Base-by-base conservation (phyloP, 2,113 vertebrate genomes). In the Baryphthengus martii region DNA sequence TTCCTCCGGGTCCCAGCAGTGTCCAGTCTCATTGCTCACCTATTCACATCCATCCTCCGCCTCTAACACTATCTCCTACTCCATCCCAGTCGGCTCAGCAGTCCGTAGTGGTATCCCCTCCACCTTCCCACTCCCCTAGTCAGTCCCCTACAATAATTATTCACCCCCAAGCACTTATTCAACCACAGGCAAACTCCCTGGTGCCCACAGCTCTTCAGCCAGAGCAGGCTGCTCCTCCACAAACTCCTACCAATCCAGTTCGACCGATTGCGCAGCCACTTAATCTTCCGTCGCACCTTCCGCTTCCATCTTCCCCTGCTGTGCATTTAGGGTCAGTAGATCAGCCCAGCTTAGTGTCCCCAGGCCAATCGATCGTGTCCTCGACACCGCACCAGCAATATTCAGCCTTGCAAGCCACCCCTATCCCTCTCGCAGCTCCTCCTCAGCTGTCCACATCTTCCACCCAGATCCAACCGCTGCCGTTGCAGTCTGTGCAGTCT, bases 401-500 rank as follows among this genome's bases (percentile, higher is more conserved):
- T 21, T 96, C 98, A 47, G 42, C 97, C 79, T 90, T 98, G 68
- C 98, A 98, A 29, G 94, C 97, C 10, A 66, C 98, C 42, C 96
- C 98, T 84, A 95, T 98, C 73, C 98, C 98, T 49, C 97, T 97
- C 47, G 96, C 98, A 42, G 97, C 98, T 71, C 97, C 98, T 65
- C 98, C 98, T 28, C 98, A 98, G 95, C 95, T 99, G 79, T 97
- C 98, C 2, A 62, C 97, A 13, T 97, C 98, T 91, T 97, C 98
- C 7, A 53, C 98, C 53, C 98, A 98, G 73, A 97, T 98, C n/a
- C 98, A 99, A 65, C 98, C 97, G 45, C 97, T 99, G 47, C 98
- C 99, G 1, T 87, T 99, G 92, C 98, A 98, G 89, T 98, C 99
- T 10, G 98, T 99, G 95, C 99, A 98, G 50, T 98, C 98, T 81